These are phyloP conservation scores for Macaria notata DNA, from an alignment of 2,888 invertebrate species.

Conservation along the genomic window DNA sequence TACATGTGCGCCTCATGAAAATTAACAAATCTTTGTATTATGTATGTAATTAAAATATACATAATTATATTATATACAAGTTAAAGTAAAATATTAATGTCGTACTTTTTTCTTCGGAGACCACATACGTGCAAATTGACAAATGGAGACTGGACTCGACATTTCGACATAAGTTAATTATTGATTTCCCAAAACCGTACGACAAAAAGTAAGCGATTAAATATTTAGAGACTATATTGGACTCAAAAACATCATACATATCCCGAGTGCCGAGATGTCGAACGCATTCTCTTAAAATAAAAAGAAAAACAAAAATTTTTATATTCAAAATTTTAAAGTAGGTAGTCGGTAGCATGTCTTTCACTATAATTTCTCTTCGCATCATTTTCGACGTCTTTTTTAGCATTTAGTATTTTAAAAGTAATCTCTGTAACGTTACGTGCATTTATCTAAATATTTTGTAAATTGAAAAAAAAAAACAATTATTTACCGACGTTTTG, in stretches of 20 bases:
- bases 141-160: conserved; percentile 59
- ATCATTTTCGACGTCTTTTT: conserved; percentile 74
- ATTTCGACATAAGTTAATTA: conserved; percentile 59
- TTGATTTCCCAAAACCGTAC: conserved; percentile 36
- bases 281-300: conserved; percentile 49
- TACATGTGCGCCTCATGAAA: conserved; percentile 79
- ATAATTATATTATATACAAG: conserved; percentile 75
- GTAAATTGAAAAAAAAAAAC: conserved; percentile 49
- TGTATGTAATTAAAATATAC: conserved; percentile 81
- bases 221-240: conserved; percentile 29
- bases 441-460: conserved; percentile 71
- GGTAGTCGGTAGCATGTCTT: conserved; percentile 77
- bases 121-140: conserved; percentile 69
- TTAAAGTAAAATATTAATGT: conserved; percentile 63
- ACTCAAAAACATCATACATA: conserved; percentile 66
- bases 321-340: conserved; percentile 79
- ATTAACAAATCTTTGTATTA: conserved; percentile 80
- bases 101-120: conserved; percentile 76
- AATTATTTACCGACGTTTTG: conserved; percentile 60
- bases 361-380: conserved; percentile 64
- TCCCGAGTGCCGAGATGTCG: conserved; percentile 72
- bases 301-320: conserved; percentile 69
- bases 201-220: conserved; percentile 23
- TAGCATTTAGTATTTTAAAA: conserved; percentile 66
- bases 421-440: conserved; percentile 63